A percentile compares a stretch with the other conserved stretches of the same genome.
phyloP scores from a whole-genome alignment of 1,140 invertebrate genomes.

The Ptiloglossa arizonensis region DNA sequence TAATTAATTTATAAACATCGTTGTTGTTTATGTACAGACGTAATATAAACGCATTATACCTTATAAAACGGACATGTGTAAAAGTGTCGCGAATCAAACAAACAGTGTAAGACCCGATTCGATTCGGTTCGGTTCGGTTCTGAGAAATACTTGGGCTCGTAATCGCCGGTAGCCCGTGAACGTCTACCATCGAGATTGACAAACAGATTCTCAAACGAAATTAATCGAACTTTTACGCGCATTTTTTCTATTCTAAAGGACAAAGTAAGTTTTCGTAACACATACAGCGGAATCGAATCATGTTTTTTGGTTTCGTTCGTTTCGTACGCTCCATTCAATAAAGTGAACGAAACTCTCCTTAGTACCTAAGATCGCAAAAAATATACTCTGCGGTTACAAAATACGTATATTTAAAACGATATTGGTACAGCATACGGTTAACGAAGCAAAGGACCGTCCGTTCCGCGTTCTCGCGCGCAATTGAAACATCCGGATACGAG shows the following conservation, averaged over 20 bases:
- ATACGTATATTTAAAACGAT: slow-evolving; percentile 14
- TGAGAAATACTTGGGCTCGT: slow-evolving; percentile 13
- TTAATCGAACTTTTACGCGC: slow-evolving; percentile 27
- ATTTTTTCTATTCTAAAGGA: slow-evolving; percentile 34
- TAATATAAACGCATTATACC: slow-evolving; percentile 53
- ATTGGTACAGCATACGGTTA: not conserved
- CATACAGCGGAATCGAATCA: not conserved
- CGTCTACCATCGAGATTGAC: not conserved
- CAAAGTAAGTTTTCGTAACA: not conserved
- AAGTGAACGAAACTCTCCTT: slow-evolving; percentile 16
- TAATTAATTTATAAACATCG: slow-evolving; percentile 61
- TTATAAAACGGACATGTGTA: slow-evolving; percentile 59
- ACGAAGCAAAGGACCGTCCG: not conserved
- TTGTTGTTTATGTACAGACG: slow-evolving; percentile 55
- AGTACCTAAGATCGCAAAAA: slow-evolving; percentile 31
- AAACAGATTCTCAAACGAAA: slow-evolving; percentile 23
- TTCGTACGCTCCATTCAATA: not conserved
- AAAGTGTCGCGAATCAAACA: slow-evolving; percentile 51
- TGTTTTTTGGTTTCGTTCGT: not conserved
- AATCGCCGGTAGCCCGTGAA: slow-evolving; percentile 19
- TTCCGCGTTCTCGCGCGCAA: slow-evolving; percentile 17
- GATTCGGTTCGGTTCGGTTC: slow-evolving; percentile 11
- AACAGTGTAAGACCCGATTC: slow-evolving; percentile 21
- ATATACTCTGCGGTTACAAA: slow-evolving; percentile 7
- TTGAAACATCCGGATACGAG: not conserved